Evolutionary conservation across 2,113 vertebrate species (phyloP), one percentile per base, ranked within the genome.

Genomic region (Austrofundulus limnaeus): DNA sequence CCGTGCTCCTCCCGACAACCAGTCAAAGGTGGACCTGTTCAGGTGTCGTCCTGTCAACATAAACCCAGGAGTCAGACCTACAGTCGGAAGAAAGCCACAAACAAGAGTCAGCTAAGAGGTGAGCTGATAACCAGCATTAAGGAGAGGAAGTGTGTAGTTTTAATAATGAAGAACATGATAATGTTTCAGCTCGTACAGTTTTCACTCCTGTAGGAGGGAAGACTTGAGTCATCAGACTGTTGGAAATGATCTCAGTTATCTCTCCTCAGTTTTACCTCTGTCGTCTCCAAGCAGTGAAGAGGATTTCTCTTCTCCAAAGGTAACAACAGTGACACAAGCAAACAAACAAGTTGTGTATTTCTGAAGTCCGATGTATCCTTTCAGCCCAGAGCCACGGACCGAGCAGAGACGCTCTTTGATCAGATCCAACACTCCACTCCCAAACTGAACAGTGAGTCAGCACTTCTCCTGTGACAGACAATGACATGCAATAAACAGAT

Each of bases 211-310:
- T n/a, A n/a, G n/a, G n/a, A n/a, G n/a, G n/a, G 28, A 3, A 28
- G 28, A 28, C 28, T 28, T 28, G 3, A 28, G 28, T 28, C 28
- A 28, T 4, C 28, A 28, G n/a, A n/a, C n/a, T n/a, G n/a, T n/a
- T n/a, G n/a, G n/a, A n/a, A n/a, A n/a, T n/a, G n/a, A n/a, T n/a
- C n/a, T n/a, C n/a, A n/a, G n/a, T n/a, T n/a, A 7, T 15, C 13
- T 34, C 15, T 48, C 20, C 19, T 16, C 54, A 92, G 91, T 92
- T 64, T 45, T 92, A 12, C 91, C 91, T 10, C 10, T 92, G 70
- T 92, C 91, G 0, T 90, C 90, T 56, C 83, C 88, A 0, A 89
- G 91, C 79, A 86, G 89, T 28, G 84, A 75, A 2, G 89, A 92
- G 4, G 61, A 80, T 34, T n/a, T 23, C n/a, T 17, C 37, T 0